Evolutionary conservation across 2,113 vertebrate genomes (phyloP).

Genomic region (Calypte anna): DNA sequence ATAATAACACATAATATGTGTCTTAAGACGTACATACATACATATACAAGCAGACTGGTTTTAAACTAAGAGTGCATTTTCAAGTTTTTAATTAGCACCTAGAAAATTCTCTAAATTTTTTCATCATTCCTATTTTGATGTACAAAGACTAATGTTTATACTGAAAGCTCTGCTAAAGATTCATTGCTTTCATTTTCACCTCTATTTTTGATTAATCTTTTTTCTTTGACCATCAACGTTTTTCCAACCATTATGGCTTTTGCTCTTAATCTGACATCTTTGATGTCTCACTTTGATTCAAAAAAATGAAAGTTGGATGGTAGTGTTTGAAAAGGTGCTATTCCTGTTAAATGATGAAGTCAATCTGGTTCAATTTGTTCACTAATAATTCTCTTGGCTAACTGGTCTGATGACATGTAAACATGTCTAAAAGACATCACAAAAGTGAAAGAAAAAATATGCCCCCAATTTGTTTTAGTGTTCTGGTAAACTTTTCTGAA

Average conservation of each 20-base stretch:
- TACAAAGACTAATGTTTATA: not conserved
- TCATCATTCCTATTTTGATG: not conserved
- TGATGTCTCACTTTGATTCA: conserved; percentile 56
- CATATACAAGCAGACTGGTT: not conserved
- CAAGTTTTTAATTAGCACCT: conserved; percentile 1
- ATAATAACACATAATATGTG: too few relatives aligned
- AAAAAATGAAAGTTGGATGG: not conserved
- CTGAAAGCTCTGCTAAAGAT: not conserved
- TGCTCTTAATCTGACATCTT: not conserved
- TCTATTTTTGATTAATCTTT: conserved; percentile 8
- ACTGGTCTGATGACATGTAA: conserved; percentile 12
- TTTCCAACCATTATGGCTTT: not conserved
- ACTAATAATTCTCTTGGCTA: not conserved
- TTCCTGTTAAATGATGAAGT: not conserved
- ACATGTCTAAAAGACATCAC: not conserved
- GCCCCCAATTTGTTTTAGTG: not conserved
- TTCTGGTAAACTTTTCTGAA: conserved; percentile 16
- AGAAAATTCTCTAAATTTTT: not conserved
- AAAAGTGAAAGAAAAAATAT: not conserved
- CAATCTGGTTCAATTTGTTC: not conserved
- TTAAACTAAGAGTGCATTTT: not conserved
- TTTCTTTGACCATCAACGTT: not conserved
- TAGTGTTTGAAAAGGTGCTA: conserved; percentile 24
- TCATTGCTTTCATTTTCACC: conserved; percentile 35
- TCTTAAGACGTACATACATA: not conserved